Evolutionary conservation across 2,888 invertebrate species (phyloP).

Genomic region (Megaustenia siamemsis): DNA sequence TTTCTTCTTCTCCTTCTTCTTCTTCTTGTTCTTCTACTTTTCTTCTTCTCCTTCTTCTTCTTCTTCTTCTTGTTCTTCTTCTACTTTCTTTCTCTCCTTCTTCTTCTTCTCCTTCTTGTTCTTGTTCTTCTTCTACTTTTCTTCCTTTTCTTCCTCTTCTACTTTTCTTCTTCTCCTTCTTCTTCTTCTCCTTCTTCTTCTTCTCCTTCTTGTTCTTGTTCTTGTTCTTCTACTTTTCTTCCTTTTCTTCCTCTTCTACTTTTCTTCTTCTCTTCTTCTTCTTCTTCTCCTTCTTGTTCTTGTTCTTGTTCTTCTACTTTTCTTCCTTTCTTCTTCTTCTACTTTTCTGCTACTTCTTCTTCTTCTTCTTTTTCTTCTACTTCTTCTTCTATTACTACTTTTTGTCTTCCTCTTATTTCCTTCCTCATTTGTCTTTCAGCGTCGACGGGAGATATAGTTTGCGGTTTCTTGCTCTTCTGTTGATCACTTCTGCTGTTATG

Average conservation of each 20-base stretch:
- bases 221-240: not conserved
- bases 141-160: not conserved
- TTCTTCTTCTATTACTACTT: too few relatives aligned
- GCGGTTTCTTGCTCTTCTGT: too few relatives aligned
- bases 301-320: conserved; percentile 1
- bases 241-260: not conserved
- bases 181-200: not conserved
- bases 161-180: not conserved
- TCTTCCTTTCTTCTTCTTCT: conserved; percentile 24
- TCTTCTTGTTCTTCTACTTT: not conserved
- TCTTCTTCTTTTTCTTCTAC: not conserved
- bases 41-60: conserved; percentile 2
- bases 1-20: conserved; percentile 10
- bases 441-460: too few relatives aligned
- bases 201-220: not conserved
- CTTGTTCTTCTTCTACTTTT: not conserved
- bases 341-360: not conserved
- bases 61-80: conserved; percentile 9
- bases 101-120: not conserved
- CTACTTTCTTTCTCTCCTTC: not conserved
- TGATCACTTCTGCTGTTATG: too few relatives aligned
- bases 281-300: conserved; percentile 12
- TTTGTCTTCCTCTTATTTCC: too few relatives aligned
- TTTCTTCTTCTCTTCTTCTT: not conserved
- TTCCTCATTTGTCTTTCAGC: too few relatives aligned